phyloP scores from a whole-genome alignment of 2,888 invertebrate genomes.

The Mesochorus sp. region DNA sequence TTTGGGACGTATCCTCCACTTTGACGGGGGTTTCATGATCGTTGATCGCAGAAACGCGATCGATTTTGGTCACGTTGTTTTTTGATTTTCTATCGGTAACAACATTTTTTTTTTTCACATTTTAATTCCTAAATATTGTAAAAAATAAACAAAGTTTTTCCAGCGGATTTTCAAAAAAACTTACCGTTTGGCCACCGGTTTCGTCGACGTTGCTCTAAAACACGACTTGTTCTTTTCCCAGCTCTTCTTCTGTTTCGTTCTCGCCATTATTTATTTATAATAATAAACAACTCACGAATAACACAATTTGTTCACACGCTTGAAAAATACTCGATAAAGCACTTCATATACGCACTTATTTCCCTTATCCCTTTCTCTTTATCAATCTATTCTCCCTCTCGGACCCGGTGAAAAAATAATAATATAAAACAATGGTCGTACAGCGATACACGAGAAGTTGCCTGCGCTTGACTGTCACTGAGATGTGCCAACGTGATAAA shows the following conservation, averaged over 20 bases:
- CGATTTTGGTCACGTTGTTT: not conserved
- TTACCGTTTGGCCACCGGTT: constrained; percentile 23
- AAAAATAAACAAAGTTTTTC: too few relatives aligned
- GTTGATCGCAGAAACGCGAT: not conserved
- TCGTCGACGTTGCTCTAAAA: constrained; percentile 10
- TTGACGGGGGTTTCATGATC: not conserved
- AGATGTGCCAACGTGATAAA: too few relatives aligned
- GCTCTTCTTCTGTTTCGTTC: constrained; percentile 19
- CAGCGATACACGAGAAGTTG: not conserved
- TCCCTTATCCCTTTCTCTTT: not conserved
- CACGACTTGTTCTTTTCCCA: not conserved
- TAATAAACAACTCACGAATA: too few relatives aligned
- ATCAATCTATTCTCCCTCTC: too few relatives aligned
- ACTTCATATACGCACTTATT: not conserved
- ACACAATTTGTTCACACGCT: not conserved
- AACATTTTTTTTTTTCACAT: not conserved
- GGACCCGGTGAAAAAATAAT: not conserved
- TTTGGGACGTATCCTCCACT: not conserved
- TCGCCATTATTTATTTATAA: constrained; percentile 14
- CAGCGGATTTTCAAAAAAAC: too few relatives aligned
- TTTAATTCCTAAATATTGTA: not conserved
- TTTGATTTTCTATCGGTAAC: constrained; percentile 23
- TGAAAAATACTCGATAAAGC: not conserved
- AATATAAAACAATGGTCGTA: not conserved
- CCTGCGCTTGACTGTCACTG: too few relatives aligned